Base-by-base conservation (phyloP, 2,113 vertebrate species). In the Perca schrenkii region DNA sequence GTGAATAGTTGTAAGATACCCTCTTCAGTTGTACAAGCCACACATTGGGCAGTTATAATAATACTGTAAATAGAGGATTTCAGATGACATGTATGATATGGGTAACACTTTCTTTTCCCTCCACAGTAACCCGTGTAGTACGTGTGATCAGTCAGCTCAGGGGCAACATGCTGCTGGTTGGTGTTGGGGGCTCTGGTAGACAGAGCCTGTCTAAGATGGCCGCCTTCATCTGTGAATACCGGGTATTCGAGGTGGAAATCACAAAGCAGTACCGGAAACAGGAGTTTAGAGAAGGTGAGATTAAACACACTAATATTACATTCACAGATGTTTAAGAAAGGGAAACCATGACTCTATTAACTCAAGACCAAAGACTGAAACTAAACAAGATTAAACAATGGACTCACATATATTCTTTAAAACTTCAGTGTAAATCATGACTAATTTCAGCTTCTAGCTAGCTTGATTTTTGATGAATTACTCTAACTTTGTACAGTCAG, bases 91-190 rank as follows among this genome's bases (percentile, higher is more conserved):
- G 1, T 21, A 21, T 56, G n/a, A 34, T 3, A 10, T 47, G 4
- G 11, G 7, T 31, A 10, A 58, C 64, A 4, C 53, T n/a, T 46
- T 79, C 8, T 82, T 19, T 62, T 79, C 4, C 13, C 28, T 80
- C 81, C 34, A 13, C 90, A 97, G 96, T 97, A 63, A 94, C 95
- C 1, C 94, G 96, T 13, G 93, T 96, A 1, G 93, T 97, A 16
- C 95, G 97, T n/a, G 97, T 98, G 22, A 97, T 97, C 69, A 95
- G 97, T 77, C 97, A 98, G 92, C 96, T 93, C 2, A 92, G 97
- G 6, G 97, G 97, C 14, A 97, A 97, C 93, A 97, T 97, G 97
- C 94, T 98, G 43, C 85, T 98, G 85, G 95, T 98, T 52, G 97
- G 97, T 56, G 96, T 97, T 0, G 97, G 97, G 12, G 96, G 97